Conservation (phyloP, 2,888 invertebrate species). For the Lysandra coridon region DNA sequence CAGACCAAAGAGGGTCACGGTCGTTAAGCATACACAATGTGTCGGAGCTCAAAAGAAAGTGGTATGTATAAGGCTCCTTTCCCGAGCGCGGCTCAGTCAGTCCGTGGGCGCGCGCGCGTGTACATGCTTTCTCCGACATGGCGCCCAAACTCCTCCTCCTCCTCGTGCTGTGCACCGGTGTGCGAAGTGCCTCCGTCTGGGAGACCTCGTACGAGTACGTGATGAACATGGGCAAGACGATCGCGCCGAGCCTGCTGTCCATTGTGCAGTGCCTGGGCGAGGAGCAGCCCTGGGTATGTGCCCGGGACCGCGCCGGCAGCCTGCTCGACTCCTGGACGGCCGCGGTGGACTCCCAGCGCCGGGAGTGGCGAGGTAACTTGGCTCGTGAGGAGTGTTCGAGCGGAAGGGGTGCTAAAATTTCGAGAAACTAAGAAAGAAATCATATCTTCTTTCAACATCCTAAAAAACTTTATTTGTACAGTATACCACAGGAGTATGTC, state of each 20-base stretch:
- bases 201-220: constrained; percentile 69
- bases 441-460: no score
- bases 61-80: constrained; percentile 46
- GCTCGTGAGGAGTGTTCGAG: neutral
- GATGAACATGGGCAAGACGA: constrained; percentile 62
- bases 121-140: constrained; percentile 49
- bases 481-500: no score
- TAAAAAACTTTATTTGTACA: no score
- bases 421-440: neutral
- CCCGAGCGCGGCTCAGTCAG: constrained; percentile 53
- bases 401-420: neutral
- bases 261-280: constrained; percentile 76
- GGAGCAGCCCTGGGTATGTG: constrained; percentile 77
- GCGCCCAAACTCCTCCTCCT: constrained; percentile 54
- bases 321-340: constrained; percentile 70
- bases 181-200: constrained; percentile 61
- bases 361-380: constrained; percentile 64
- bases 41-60: constrained; percentile 45
- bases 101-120: constrained; percentile 54
- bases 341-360: constrained; percentile 61
- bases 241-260: constrained; percentile 76
- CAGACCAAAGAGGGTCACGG: constrained; percentile 28
- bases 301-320: constrained; percentile 75
- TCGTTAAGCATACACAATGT: constrained; percentile 26
- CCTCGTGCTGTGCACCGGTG: constrained; percentile 49